Conservation (phyloP, 2,888 invertebrate genomes). For the Lissonota sp. region DNA sequence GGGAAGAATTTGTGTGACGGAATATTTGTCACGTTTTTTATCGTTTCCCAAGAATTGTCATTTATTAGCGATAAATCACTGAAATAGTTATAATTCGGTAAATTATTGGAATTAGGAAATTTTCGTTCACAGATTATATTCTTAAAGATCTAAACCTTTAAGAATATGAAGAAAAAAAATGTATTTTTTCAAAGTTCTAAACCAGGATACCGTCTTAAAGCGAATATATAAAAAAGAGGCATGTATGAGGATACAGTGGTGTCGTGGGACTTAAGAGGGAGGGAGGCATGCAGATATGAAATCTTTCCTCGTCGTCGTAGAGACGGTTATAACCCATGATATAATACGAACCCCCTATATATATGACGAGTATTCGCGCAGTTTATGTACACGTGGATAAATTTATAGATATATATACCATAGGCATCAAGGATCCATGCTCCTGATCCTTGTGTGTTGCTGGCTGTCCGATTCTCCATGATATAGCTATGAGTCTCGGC, state of each 20-base stretch:
- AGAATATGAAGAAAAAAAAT: neutral
- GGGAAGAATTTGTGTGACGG: neutral
- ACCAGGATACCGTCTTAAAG: neutral
- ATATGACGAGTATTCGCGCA: constrained; percentile 35
- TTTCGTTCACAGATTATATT: too few relatives aligned
- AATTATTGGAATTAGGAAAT: too few relatives aligned
- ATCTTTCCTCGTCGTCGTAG: constrained; percentile 24
- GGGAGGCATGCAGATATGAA: constrained; percentile 48
- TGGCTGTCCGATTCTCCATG: constrained; percentile 42
- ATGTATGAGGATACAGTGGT: too few relatives aligned
- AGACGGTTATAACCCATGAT: constrained; percentile 55
- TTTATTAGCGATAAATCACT: too few relatives aligned
- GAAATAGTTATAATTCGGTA: too few relatives aligned
- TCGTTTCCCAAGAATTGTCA: too few relatives aligned
- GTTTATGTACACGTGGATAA: neutral
- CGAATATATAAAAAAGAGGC: constrained; percentile 39
- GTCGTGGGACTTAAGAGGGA: too few relatives aligned
- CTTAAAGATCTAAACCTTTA: too few relatives aligned
- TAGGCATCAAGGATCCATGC: constrained; percentile 56
- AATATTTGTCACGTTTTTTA: too few relatives aligned
- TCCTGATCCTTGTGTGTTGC: constrained; percentile 30
- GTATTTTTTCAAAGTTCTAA: neutral
- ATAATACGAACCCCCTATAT: constrained; percentile 32
- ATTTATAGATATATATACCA: constrained; percentile 16
- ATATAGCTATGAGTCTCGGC: constrained; percentile 58